Conservation (phyloP, 37 sponge, comb jelly and placozoan species). For the Chondrosia reniformis region DNA sequence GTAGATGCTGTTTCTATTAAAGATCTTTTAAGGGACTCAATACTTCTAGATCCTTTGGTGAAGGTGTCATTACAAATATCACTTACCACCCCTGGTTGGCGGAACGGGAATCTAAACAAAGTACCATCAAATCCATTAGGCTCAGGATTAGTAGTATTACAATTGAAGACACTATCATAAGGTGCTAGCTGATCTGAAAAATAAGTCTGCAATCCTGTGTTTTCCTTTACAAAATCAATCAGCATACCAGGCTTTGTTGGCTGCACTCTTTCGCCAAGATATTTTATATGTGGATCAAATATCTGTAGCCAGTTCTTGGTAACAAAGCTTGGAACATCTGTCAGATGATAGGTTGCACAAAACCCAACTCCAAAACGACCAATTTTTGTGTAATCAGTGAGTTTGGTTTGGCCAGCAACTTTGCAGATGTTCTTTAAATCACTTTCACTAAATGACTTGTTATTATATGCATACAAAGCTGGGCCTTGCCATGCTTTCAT, state of each 20-base stretch:
- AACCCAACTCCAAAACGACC: constrained; percentile 87
- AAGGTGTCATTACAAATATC: constrained; percentile 36
- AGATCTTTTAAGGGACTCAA: constrained; percentile 23
- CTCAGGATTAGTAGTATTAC: constrained; percentile 31
- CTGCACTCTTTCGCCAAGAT: constrained; percentile 60
- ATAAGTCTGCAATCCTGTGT: constrained; percentile 23
- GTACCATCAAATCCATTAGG: constrained; percentile 65
- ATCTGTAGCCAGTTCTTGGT: constrained; percentile 50
- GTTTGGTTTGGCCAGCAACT: constrained; percentile 68
- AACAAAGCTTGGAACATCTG: constrained; percentile 86
- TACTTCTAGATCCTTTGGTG: neutral
- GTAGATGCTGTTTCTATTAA: constrained; percentile 24
- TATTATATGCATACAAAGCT: constrained; percentile 72
- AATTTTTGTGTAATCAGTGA: constrained; percentile 57
- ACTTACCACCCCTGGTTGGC: constrained; percentile 19
- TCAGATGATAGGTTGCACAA: constrained; percentile 73
- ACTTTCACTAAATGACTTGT: constrained; percentile 60
- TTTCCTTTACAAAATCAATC: constrained; percentile 26
- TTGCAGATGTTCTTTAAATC: constrained; percentile 74
- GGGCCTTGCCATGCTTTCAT: constrained; percentile 83
- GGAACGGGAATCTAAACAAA: constrained; percentile 73
- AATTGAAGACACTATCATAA: constrained; percentile 67
- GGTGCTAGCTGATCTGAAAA: constrained; percentile 61
- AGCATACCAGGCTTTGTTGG: constrained; percentile 65
- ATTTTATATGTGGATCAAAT: constrained; percentile 81